Base-by-base conservation (phyloP, 1,140 invertebrate genomes). In the Chrysopa pallens region DNA sequence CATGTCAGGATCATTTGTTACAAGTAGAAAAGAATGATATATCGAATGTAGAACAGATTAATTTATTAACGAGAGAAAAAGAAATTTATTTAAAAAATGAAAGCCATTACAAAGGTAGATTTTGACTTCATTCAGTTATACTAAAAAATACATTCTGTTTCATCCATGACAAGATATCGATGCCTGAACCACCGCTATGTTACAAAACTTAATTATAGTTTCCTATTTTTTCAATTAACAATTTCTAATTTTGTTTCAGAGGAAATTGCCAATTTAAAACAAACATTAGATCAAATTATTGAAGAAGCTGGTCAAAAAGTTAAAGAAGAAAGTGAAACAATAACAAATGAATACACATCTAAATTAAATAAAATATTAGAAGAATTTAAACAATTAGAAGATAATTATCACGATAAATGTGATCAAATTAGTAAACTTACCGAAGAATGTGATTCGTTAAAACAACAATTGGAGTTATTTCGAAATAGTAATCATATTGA, bases 11-110 rank as follows among this genome's bases (percentile, higher is more conserved):
- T 23, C 17, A 23, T 23, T 23, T 23, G 17, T 23, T 23, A 3
- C 17, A 36, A 11, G 28, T 53, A 6, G 44, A 45, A 41, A 14
- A 44, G 31, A 50, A 51, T 38, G 49, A 52, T 15, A 45, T 50
- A 41, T 12, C 48, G 6, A 49, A 51, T 41, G 31, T 51, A 38
- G 33, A 37, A 28, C 31, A 58, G 14, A 49, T 55, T 33, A 54
- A 59, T 42, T 52, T 51, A 13, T 54, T 56, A 15, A 44, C 58
- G 15, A 45, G 51, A 13, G 58, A 60, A 48, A 59, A 57, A 50
- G 54, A 58, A 48, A 53, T 53, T 11, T 53, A 54, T 33, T 37
- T 58, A 31, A 42, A 52, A 14, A 45, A 57, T 36, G 57, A 60
- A 50, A 42, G 38, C 6, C 39, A 52, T 49, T 38, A 51, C 6